These are phyloP conservation scores for Eurytemora carolleeae DNA, from an alignment of 1,140 invertebrate genomes.

Conservation along the genomic window DNA sequence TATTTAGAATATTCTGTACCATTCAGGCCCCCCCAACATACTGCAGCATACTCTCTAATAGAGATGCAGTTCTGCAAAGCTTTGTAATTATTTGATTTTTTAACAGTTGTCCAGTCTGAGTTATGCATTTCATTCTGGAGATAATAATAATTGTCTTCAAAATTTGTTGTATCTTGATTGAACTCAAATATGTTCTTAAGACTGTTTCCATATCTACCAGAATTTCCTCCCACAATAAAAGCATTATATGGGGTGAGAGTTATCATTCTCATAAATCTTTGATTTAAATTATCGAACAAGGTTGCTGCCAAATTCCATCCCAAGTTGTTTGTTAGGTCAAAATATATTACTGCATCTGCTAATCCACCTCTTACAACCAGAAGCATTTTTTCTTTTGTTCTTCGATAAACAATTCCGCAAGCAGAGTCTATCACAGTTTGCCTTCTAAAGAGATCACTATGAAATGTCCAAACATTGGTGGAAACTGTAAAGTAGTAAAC, in stretches of 20 bases:
- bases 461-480: neutral
- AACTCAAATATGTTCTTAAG: neutral
- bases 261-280: neutral
- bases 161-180: neutral
- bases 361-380: neutral
- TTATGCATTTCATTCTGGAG: neutral
- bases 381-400: neutral
- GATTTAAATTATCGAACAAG: neutral
- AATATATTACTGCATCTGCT: neutral
- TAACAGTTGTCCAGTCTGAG: neutral
- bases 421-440: neutral
- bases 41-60: neutral
- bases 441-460: neutral
- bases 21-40: neutral
- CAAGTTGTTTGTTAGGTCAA: neutral
- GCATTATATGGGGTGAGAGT: neutral
- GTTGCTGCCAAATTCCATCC: neutral
- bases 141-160: neutral
- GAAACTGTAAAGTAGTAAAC: neutral
- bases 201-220: neutral
- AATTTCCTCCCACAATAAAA: neutral
- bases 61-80: neutral
- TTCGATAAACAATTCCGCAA: neutral
- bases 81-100: neutral
- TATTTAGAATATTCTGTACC: neutral